Evolutionary conservation across 2,888 invertebrate species (phyloP), one percentile per base, ranked within the genome.

Genomic region (Heliconius cydno): DNA sequence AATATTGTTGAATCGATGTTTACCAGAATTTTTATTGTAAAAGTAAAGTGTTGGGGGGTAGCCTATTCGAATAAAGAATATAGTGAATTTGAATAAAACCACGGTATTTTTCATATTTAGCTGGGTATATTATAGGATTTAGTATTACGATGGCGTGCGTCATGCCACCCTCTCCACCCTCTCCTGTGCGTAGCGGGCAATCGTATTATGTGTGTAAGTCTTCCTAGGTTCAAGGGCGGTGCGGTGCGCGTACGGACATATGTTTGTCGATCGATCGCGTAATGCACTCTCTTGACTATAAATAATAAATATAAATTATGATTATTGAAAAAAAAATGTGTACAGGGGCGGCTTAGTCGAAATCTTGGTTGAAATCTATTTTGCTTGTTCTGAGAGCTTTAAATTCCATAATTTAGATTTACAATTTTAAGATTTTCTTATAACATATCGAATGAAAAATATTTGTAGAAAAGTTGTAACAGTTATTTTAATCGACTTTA

Each of bases 221-320:
- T 90, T 90, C 90, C 60, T 28, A 84, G 85, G 88, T 88, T 89
- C 89, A 89, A 89, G 88, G 90, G 84, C 84, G 83, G 25, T 76
- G 57, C n/a, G 60, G 68, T 77, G 82, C 81, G 78, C 38, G 63
- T 25, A 68, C 70, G 63, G 72, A 78, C 71, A 30, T 65, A 13
- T 73, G 57, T 38, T n/a, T 15, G 34, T 52, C 80, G 65, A 82
- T 77, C 72, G 60, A 77, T 79, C 70, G 73, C 72, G 70, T 70
- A 5, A 73, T 60, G 52, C 60, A 67, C 72, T n/a, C 9, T 12
- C 72, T 57, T 30, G 15, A 9, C 0, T 60, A n/a, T n/a, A 12
- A 13, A 52, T 52, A 22, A n/a, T 41, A 12, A 3, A 41, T 41
- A 57, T 57, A 67, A n/a, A 68, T 28, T 28, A 65, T 65, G 65